These are phyloP conservation scores for Chloroceryle inda DNA, from an alignment of 2,797 vertebrate species.

Conservation along the genomic window DNA sequence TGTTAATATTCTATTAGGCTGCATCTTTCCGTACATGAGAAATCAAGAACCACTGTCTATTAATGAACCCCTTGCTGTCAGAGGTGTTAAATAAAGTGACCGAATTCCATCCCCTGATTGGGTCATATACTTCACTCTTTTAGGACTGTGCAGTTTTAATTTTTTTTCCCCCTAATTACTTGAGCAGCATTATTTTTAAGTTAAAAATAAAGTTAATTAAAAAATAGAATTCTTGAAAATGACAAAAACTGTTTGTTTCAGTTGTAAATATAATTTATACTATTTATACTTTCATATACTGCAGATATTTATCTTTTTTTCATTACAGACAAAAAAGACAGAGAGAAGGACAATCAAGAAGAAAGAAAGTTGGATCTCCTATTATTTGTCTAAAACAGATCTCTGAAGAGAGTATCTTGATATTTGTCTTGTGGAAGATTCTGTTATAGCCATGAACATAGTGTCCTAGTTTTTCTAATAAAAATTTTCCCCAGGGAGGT, in stretches of 20 bases:
- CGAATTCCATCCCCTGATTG: neutral
- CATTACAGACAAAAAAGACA: neutral
- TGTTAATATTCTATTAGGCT: conserved; percentile 21
- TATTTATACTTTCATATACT: neutral
- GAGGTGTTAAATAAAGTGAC: neutral
- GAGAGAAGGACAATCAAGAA: neutral
- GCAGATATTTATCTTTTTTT: neutral
- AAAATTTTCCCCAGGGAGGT: conserved; percentile 67
- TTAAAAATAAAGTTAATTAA: conserved; percentile 12
- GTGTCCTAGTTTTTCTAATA: conserved; percentile 61
- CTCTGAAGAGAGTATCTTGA: neutral
- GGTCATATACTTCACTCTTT: neutral
- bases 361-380: neutral
- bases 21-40: neutral
- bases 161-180: neutral
- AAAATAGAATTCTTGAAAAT: neutral
- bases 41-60: conserved; percentile 2
- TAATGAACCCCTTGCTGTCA: neutral
- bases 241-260: neutral
- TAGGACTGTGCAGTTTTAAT: neutral
- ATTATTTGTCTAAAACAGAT: neutral
- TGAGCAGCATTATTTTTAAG: neutral
- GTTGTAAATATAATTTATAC: neutral
- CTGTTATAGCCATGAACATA: conserved; percentile 26
- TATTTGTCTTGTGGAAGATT: conserved; percentile 17